These are phyloP conservation scores for Cololabis saira DNA, from an alignment of 2,113 vertebrate genomes.

Conservation along the genomic window DNA sequence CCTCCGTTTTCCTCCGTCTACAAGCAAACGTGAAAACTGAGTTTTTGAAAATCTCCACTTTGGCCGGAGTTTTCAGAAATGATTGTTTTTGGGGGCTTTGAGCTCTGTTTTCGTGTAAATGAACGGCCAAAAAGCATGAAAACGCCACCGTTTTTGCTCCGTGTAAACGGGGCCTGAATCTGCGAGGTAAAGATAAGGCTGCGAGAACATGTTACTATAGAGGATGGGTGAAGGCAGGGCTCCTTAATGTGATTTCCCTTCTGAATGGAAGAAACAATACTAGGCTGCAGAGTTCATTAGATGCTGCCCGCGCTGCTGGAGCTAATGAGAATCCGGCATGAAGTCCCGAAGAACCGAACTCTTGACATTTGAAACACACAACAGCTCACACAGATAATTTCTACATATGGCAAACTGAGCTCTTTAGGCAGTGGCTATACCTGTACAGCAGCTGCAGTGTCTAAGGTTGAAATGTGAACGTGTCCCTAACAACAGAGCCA, in stretches of 20 bases:
- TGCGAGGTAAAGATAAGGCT: conserved; percentile 59
- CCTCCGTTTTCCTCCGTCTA: too few species aligned
- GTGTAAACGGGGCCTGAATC: too few species aligned
- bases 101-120: too few species aligned
- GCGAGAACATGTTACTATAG: conserved; percentile 49
- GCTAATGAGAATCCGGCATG: conserved; percentile 68
- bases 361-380: conserved; percentile 13
- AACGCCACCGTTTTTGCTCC: too few species aligned
- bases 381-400: conserved; percentile 1
- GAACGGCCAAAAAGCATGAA: too few species aligned
- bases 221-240: conserved; percentile 37
- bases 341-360: conserved; percentile 46
- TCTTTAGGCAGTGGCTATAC: conserved; percentile 8
- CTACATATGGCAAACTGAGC: conserved; percentile 16
- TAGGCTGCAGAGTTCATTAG: conserved; percentile 73
- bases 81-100: too few species aligned
- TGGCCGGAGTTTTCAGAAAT: too few species aligned
- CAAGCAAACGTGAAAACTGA: too few species aligned
- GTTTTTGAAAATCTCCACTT: too few species aligned
- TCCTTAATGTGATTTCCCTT: conserved; percentile 71
- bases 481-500: conserved; percentile 3
- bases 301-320: conserved; percentile 50
- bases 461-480: conserved; percentile 21
- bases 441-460: background rate
- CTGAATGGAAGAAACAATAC: conserved; percentile 65